Base-by-base conservation (phyloP, 30 jellyfish, hydroid and myxozoan genomes). In the Aurelia aurita region DNA sequence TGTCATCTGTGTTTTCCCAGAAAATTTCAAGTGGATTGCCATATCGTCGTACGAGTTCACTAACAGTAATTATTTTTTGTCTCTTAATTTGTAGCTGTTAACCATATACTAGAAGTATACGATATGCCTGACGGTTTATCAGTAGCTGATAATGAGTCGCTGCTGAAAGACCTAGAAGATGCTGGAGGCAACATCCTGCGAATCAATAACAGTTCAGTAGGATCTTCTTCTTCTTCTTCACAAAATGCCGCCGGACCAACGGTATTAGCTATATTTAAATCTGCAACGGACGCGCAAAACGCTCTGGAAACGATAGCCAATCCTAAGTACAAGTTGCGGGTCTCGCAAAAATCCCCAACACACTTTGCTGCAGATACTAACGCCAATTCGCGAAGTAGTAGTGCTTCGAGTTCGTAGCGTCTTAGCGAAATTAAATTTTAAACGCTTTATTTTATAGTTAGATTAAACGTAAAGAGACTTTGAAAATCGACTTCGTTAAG, bases 311-410 rank as follows among this genome's bases (percentile, higher is more conserved):
- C 97, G 13, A 95, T 92, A 28, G 54, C 70, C 60, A 92, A 78
- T 63, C 98, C 98, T 21, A 81, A 87, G 21, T 92, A 78, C 87
- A 92, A 92, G 84, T 82, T 92, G 73, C 91, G 98, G 35, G 98
- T 92, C 6, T 92, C 98, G 28, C 97, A 92, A 67, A 92, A 92
- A 72, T 92, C 98, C 19, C 98, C 98, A 22, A 92, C 98, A 9
- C 98, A 92, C 77, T 69, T 92, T 58, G 58, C 97, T 14, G 92
- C 97, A 8, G 96, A 73, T 54, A 66, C 57, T 61, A 75, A 39
- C 35, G 85, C 58, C 59, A 32, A 89, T n/a, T 61, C 89, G 27
- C 45, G 72, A 28, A 74, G 89, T 49, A 86, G 79, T 72, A 86
- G 80, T 74, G 35, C 89, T 45, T 67, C 95, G 28, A 86, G 95